phyloP scores from a whole-genome alignment of 2,113 vertebrate genomes.

The Polypterus senegalus region DNA sequence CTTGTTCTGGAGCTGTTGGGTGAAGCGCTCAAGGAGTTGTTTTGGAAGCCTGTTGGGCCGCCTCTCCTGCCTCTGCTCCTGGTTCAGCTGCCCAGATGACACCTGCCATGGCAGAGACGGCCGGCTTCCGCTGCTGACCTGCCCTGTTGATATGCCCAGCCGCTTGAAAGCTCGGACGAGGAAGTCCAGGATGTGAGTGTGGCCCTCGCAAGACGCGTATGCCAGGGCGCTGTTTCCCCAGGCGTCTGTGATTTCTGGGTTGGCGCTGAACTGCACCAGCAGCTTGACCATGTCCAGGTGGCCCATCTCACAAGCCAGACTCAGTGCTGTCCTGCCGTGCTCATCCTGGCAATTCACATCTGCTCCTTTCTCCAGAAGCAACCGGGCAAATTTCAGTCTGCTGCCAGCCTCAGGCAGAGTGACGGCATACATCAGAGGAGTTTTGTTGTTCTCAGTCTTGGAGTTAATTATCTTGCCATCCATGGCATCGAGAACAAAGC shows the following conservation, averaged over 20 bases:
- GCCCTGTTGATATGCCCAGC: slow-evolving; percentile 63
- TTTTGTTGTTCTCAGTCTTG: slow-evolving; percentile 65
- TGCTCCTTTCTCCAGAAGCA: slow-evolving; percentile 72
- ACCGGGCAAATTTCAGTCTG: slow-evolving; percentile 58
- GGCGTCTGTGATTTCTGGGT: slow-evolving; percentile 62
- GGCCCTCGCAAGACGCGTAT: slow-evolving; percentile 71
- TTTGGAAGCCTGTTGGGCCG: slow-evolving; percentile 44
- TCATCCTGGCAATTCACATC: slow-evolving; percentile 69
- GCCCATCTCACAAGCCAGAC: slow-evolving; percentile 69
- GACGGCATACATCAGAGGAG: slow-evolving; percentile 71
- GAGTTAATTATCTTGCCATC: slow-evolving; percentile 76
- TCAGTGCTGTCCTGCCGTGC: slow-evolving; percentile 66
- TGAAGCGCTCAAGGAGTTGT: slow-evolving; percentile 52
- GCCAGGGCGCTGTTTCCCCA: slow-evolving; percentile 76
- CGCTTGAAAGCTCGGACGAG: slow-evolving; percentile 75
- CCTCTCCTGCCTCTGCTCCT: slow-evolving; percentile 23
- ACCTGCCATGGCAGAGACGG: slow-evolving; percentile 26
- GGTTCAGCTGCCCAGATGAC: slow-evolving; percentile 19
- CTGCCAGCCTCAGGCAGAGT: slow-evolving; percentile 55
- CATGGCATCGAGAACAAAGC: slow-evolving; percentile 77
- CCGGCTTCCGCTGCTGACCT: slow-evolving; percentile 52
- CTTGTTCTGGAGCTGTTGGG: slow-evolving; percentile 36
- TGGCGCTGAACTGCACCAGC: slow-evolving; percentile 71
- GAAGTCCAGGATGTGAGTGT: slow-evolving; percentile 69
- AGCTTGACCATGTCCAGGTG: slow-evolving; percentile 70